A percentile compares a stretch with the other conserved stretches of the same genome.
phyloP scores from a whole-genome alignment of 2,888 invertebrate species.

The Biston betularia region DNA sequence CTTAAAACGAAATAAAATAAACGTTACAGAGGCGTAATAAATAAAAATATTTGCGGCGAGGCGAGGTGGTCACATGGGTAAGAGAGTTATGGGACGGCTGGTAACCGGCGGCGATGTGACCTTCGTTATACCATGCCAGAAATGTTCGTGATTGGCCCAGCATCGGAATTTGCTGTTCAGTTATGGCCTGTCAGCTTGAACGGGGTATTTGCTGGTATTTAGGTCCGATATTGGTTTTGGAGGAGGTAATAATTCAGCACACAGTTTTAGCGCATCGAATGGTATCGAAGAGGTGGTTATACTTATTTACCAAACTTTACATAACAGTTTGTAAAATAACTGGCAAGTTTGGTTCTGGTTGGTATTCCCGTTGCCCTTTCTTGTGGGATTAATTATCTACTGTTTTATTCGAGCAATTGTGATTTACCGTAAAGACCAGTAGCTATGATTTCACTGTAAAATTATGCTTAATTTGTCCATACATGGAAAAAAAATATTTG shows the following conservation, averaged over 20 bases:
- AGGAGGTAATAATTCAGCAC: conserved; percentile 28
- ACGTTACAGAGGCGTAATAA: conserved; percentile 24
- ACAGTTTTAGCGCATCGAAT: conserved; percentile 25
- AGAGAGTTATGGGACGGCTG: conserved; percentile 53
- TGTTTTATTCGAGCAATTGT: too few relatives aligned
- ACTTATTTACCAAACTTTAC: too few relatives aligned
- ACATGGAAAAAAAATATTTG: too few relatives aligned
- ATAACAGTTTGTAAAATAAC: too few relatives aligned
- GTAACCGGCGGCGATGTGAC: conserved; percentile 56
- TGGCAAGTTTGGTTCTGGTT: too few relatives aligned
- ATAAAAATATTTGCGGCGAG: conserved; percentile 47
- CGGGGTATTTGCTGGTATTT: conserved; percentile 49
- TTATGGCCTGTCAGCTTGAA: conserved; percentile 40
- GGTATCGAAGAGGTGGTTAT: conserved; percentile 17
- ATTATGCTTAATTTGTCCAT: too few relatives aligned
- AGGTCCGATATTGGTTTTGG: conserved; percentile 22
- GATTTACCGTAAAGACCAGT: too few relatives aligned
- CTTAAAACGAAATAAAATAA: conserved; percentile 27
- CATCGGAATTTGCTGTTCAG: conserved; percentile 57
- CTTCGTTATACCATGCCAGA: conserved; percentile 65
- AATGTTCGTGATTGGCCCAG: conserved; percentile 55
- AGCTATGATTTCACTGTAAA: too few relatives aligned
- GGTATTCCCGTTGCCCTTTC: too few relatives aligned
- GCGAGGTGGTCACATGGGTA: conserved; percentile 49
- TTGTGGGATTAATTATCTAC: too few relatives aligned